These are phyloP conservation scores for Agrochola litura DNA, from an alignment of 2,888 invertebrate species.

Conservation along the genomic window DNA sequence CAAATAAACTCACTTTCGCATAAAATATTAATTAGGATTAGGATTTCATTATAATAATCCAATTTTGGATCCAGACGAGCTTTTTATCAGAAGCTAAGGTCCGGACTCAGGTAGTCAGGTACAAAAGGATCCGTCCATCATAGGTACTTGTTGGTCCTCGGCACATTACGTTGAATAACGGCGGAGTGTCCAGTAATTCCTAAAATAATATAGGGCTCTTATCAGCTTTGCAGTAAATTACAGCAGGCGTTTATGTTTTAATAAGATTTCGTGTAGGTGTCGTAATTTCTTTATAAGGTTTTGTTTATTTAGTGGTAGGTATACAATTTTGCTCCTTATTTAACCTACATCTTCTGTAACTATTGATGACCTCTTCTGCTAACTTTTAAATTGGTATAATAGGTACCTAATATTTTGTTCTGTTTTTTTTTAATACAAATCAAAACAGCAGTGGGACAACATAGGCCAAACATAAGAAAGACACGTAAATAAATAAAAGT, in stretches of 20 bases:
- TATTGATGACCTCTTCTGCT: neutral
- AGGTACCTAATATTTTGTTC: too few relatives aligned
- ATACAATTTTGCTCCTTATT: neutral
- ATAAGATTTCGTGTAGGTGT: constrained; percentile 28
- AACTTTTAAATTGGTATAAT: neutral
- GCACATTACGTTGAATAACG: neutral
- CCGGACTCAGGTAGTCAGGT: neutral
- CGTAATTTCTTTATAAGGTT: constrained; percentile 23
- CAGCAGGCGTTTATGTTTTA: constrained; percentile 53
- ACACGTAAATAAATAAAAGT: too few relatives aligned
- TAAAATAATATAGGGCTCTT: constrained; percentile 31
- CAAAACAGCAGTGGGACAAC: neutral
- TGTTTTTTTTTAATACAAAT: neutral
- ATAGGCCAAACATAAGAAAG: too few relatives aligned
- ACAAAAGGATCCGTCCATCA: constrained; percentile 9
- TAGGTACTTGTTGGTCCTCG: constrained; percentile 9
- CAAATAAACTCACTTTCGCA: too few relatives aligned
- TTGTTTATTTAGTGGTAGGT: neutral
- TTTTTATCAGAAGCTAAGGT: constrained; percentile 20
- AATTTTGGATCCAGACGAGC: neutral
- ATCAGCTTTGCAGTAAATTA: constrained; percentile 50
- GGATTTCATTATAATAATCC: neutral
- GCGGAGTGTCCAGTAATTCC: constrained; percentile 9
- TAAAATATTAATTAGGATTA: too few relatives aligned
- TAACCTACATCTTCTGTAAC: neutral